Base-by-base conservation (phyloP, 2,113 vertebrate genomes). In the Amphilophus citrinellus region DNA sequence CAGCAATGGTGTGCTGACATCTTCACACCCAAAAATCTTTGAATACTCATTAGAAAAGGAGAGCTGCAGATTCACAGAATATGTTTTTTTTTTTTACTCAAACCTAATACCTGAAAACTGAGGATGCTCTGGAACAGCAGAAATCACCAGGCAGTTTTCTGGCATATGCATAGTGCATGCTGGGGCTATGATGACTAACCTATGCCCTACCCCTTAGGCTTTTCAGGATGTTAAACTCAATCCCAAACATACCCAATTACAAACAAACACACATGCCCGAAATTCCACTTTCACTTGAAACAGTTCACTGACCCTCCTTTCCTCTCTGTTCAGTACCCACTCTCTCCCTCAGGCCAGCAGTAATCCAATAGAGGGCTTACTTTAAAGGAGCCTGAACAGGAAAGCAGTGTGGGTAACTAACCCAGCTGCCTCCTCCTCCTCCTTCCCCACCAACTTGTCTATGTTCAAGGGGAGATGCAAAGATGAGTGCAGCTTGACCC, bases 281-380 rank as follows among this genome's bases (percentile, higher is more conserved):
- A 92, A 95, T 96, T 95, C 95, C 93, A 91, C 88, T 91, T 93
- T 94, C 91, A 94, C 92, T 95, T 92, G 90, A 95, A 95, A 93
- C 95, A 95, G 94, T 95, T 77, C 84, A n/a, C 62, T 89, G 92
- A 91, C 93, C 91, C 82, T 80, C 42, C 66, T 79, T 83, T 88
- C 85, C 82, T 91, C 90, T 90, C 87, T 90, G 84, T 91, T 91
- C 79, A 87, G 88, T 89, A 50, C 86, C 89, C 89, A 68, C 76
- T 91, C 73, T 32, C 30, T 75, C 92, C 94, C 91, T 89, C 84
- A 68, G 94, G 95, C 93, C 78, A 86, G 77, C 13, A 24, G 66
- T 95, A 95, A 95, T 95, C 94, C 90, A 92, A 95, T 94, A 92
- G 92, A 95, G 84, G 65, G 18, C 77, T 88, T 14, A 17, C 87